These are phyloP conservation scores for Zapus hudsonius DNA, from an alignment of 2,113 vertebrate species.

Conservation along the genomic window DNA sequence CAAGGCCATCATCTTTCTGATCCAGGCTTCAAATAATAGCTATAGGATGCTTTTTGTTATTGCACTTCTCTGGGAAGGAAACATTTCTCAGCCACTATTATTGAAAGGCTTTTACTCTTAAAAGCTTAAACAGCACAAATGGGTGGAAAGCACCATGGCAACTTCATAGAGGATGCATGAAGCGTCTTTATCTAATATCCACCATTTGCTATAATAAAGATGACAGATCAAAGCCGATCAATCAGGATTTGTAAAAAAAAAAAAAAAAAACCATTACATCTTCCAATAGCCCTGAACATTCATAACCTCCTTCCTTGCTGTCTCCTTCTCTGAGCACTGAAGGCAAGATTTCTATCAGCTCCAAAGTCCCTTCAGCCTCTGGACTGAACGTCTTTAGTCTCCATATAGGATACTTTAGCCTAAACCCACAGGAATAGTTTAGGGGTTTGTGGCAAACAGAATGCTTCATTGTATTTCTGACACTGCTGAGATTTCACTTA, in stretches of 20 bases:
- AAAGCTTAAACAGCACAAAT: constrained; percentile 44
- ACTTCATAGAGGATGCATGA: fast-evolving
- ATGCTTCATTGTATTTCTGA: background rate
- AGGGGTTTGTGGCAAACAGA: background rate
- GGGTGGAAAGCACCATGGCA: background rate
- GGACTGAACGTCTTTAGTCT: background rate
- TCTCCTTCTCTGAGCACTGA: background rate
- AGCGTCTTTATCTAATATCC: background rate
- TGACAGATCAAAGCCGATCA: constrained; percentile 39
- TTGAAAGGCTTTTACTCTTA: constrained; percentile 75
- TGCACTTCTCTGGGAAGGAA: background rate
- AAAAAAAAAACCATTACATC: background rate
- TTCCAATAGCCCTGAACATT: background rate
- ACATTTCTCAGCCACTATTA: constrained; percentile 38
- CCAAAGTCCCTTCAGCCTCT: background rate
- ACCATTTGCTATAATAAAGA: constrained; percentile 22
- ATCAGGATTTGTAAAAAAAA: background rate
- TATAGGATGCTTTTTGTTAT: background rate
- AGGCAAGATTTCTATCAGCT: background rate
- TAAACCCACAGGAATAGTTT: background rate
- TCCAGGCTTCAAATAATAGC: background rate
- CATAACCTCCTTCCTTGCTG: background rate
- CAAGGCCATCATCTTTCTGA: background rate
- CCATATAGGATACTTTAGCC: background rate
- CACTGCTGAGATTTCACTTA: background rate